Percentiles rank a stretch among this genome's conserved stretches.
phyloP scores from a whole-genome alignment of 2,888 invertebrate genomes.

The Pseudococcus jackbeardsleyi region DNA sequence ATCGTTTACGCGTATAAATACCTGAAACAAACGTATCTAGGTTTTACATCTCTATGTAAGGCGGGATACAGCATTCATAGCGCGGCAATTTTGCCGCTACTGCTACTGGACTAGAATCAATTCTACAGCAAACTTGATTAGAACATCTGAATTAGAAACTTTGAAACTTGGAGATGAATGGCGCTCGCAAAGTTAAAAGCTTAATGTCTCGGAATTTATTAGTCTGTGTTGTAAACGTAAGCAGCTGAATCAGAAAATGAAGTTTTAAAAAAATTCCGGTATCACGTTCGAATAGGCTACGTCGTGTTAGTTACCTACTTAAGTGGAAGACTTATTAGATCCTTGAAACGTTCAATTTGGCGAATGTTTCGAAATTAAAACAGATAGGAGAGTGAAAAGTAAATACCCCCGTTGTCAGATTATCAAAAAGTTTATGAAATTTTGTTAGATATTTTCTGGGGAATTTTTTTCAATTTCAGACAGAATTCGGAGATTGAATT shows the following conservation, averaged over 20 bases:
- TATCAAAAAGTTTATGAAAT: too few species aligned
- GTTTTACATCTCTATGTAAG: not conserved
- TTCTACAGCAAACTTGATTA: not conserved
- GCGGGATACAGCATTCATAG: not conserved
- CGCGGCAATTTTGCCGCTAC: not conserved
- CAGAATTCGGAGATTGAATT: too few species aligned
- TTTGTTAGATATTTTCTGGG: too few species aligned
- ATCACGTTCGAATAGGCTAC: not conserved
- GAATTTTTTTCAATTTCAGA: too few species aligned
- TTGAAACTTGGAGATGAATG: constrained; percentile 14
- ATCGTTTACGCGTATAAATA: constrained; percentile 1
- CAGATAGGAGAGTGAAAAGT: too few species aligned
- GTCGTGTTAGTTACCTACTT: too few species aligned
- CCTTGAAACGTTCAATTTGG: too few species aligned
- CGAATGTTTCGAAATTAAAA: too few species aligned
- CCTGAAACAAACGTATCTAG: constrained; percentile 12
- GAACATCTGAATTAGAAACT: constrained; percentile 17
- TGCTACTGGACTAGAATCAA: not conserved
- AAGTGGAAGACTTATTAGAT: too few species aligned
- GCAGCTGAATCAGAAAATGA: not conserved
- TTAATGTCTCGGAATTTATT: constrained; percentile 12
- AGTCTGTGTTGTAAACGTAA: not conserved
- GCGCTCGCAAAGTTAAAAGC: not conserved
- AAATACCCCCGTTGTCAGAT: too few species aligned
- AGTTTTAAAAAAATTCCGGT: not conserved